These are phyloP conservation scores for Syrrhaptes paradoxus DNA, from an alignment of 2,113 vertebrate species.

Conservation along the genomic window DNA sequence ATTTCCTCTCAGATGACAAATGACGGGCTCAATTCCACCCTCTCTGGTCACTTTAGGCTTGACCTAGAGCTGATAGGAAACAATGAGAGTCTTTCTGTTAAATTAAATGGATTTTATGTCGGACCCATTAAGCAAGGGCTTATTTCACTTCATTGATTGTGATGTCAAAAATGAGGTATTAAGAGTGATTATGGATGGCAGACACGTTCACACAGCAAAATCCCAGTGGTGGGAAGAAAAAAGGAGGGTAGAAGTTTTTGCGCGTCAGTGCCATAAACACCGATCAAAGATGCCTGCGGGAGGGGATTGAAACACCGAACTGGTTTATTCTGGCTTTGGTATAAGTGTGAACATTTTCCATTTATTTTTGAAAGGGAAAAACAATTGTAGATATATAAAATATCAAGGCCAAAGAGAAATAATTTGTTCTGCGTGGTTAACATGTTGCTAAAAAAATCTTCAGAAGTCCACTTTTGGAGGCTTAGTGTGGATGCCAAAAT, in stretches of 20 bases:
- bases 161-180: conserved; percentile 40
- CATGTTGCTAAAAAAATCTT: neutral
- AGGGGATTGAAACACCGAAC: neutral
- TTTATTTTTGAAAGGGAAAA: neutral
- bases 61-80: conserved; percentile 27
- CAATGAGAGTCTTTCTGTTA: neutral
- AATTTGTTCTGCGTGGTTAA: neutral
- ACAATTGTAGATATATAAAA: neutral
- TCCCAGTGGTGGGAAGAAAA: neutral
- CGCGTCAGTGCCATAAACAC: neutral
- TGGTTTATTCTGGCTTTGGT: neutral
- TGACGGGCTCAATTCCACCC: neutral
- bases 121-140: conserved; percentile 37
- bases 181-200: neutral
- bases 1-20: conserved; percentile 37
- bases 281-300: neutral
- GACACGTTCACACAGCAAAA: neutral
- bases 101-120: conserved; percentile 56
- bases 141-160: conserved; percentile 50
- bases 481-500: neutral
- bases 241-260: neutral
- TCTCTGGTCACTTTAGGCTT: neutral
- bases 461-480: neutral
- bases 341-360: neutral
- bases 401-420: neutral